Base-by-base conservation (phyloP, 2,888 invertebrate genomes). In the Dicranocentrus wangi region DNA sequence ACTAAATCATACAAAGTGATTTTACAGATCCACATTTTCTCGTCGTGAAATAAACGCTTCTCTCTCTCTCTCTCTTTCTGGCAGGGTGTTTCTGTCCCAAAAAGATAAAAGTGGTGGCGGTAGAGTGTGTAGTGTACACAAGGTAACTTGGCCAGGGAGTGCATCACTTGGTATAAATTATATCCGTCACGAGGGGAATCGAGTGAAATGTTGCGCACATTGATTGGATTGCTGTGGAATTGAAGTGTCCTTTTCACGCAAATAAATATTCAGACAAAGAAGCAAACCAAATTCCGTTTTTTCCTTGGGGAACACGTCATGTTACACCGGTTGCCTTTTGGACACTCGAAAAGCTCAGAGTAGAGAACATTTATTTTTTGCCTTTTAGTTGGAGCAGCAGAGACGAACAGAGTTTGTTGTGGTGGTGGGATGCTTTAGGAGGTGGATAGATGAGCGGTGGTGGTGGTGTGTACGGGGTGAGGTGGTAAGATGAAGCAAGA, bases 191-290 rank as follows among this genome's bases (percentile, higher is more conserved):
- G 19, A 10, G 65, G 66, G 70, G 53, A n/a, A 47, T 8, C 39
- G 63, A 70, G 63, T 61, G 78, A 71, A 77, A 71, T 78, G 70
- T 78, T 70, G 47, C 58, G 27, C 61, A 61, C 60, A 70, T 47
- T 78, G 78, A 71, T 78, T 78, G 78, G 77, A 77, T 77, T 77
- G 77, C 77, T 69, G 32, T 69, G 17, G 70, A 77, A 77, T 77
- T 70, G 69, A 69, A 77, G 77, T 77, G 77, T 53, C 77, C 77
- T 32, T 77, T 69, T 77, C 77, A 69, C 61, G 69, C 63, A 77
- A 77, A 77, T 77, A 77, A 77, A 70, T 77, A 70, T 76, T 76
- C 60, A 60, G 43, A 5, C n/a, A 27, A 39, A 17, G 3, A 27
- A 39, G 42, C 10, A 53, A 70, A 47, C 25, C 21, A 27, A 58